phyloP scores from a whole-genome alignment of 2,888 invertebrate genomes.

The Platycheirus albimanus region DNA sequence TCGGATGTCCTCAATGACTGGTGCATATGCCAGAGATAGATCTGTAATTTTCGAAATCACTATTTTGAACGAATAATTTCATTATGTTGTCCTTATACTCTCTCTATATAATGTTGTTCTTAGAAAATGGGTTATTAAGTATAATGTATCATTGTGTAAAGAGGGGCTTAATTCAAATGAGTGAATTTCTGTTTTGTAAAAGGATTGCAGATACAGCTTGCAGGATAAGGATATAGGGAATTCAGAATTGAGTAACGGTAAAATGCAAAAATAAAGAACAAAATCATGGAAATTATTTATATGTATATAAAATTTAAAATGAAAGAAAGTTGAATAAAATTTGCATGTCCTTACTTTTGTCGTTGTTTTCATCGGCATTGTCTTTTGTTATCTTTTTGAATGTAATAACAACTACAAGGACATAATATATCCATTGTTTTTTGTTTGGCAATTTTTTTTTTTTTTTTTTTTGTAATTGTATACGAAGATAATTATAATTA shows the following conservation, averaged over 20 bases:
- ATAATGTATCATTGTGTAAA: conserved; percentile 14
- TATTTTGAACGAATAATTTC: conserved; percentile 72
- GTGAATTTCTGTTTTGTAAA: conserved; percentile 10
- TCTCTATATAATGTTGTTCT: not conserved
- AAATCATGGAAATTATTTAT: conserved; percentile 30
- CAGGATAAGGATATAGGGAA: no score
- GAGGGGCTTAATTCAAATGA: conserved; percentile 14
- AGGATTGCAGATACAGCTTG: conserved; percentile 18
- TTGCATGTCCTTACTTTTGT: conserved; percentile 68
- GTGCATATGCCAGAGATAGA: conserved; percentile 82
- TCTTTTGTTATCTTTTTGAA: conserved; percentile 77
- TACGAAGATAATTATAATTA: conserved; percentile 75
- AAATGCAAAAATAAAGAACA: not conserved
- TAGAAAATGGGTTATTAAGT: conserved; percentile 19
- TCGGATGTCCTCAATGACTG: conserved; percentile 84
- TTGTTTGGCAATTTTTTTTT: conserved; percentile 3
- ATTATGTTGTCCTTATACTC: conserved; percentile 31
- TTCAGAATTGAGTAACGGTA: no score
- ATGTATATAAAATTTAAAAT: conserved; percentile 9
- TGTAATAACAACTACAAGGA: conserved; percentile 80
- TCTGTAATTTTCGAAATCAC: conserved; percentile 77
- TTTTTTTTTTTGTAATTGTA: conserved; percentile 30
- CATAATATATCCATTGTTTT: conserved; percentile 40
- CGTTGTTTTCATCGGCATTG: conserved; percentile 63
- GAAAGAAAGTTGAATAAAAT: conserved; percentile 43